Conservation (phyloP, 2,888 invertebrate species). For the Cephus pygmeus region DNA sequence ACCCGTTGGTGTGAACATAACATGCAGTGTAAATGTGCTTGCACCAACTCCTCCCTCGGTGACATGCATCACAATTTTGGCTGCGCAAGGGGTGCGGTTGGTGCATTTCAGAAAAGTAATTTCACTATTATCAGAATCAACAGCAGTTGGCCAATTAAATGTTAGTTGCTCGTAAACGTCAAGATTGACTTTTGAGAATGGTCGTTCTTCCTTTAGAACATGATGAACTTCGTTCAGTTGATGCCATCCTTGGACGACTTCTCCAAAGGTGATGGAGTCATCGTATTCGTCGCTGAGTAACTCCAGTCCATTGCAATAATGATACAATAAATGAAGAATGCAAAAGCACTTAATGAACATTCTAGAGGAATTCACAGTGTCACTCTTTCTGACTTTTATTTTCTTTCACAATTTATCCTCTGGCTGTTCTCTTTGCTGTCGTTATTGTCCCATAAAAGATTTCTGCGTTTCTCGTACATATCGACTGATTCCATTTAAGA, state of each 20-base stretch:
- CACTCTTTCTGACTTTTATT: background rate
- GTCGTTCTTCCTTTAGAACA: constrained; percentile 3
- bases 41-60: constrained; percentile 3
- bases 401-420: background rate
- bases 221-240: background rate
- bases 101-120: constrained; percentile 12
- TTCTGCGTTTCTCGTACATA: background rate
- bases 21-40: background rate
- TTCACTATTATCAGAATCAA: background rate
- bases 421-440: background rate
- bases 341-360: background rate
- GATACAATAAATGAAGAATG: background rate
- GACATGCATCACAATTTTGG: constrained; percentile 1
- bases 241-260: constrained; percentile 3
- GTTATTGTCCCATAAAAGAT: background rate
- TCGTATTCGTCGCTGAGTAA: background rate
- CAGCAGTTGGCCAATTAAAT: constrained; percentile 1
- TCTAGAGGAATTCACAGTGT: background rate
- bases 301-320: background rate
- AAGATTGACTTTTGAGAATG: background rate
- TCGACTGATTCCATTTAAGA: background rate
- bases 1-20: background rate
- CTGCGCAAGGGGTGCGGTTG: constrained; percentile 7
- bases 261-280: background rate
- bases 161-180: constrained; percentile 3